Base-by-base conservation (phyloP, 2,888 invertebrate genomes). In the Cheiracanthium punctorium region DNA sequence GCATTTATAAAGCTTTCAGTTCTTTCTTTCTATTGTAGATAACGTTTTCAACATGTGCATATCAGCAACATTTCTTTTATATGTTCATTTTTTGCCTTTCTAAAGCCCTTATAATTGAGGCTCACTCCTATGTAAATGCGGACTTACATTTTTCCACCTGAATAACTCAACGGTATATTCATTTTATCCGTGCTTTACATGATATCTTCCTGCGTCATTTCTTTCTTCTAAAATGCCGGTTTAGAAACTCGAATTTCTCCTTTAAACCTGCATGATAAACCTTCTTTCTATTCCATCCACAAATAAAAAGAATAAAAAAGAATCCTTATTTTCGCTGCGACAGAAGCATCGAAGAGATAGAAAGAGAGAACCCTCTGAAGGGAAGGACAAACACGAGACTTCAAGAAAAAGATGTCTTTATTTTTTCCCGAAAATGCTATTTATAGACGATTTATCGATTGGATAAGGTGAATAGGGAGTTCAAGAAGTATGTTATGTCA, bases 381-480 rank as follows among this genome's bases (percentile, higher is more conserved):
- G 58, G 24, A 58, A 58, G 58, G 58, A 58, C 58, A 58, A 58
- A 58, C 58, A 58, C 20, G 58, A 24, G 58, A 1, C 58, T 24
- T 1, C 20, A n/a, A 58, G 58, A 24, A 24, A 58, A 58, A 24
- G 58, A 20, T 20, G 7, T 24, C 24, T 58, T 58, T 58, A 5
- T 58, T 58, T 24, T 24, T n/a, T n/a, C 28, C 33, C 8, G 69
- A 33, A 69, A 48, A 29, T 20, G 72, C 80, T 80, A 80, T 80
- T 80, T 80, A 80, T 80, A 80, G 80, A 72, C 32, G 72, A 80
- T 80, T 37, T 67, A 80, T 80, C 80, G 80, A 80, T 80, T 80
- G 72, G 65, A 65, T 67, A 65, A 43, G 30, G 33, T 73, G 80
- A 80, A 80, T 80, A 37, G 37, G 58, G 24, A 71, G 71, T 24